These are phyloP conservation scores for Andricus curvator DNA, from an alignment of 2,888 invertebrate species.

Conservation along the genomic window DNA sequence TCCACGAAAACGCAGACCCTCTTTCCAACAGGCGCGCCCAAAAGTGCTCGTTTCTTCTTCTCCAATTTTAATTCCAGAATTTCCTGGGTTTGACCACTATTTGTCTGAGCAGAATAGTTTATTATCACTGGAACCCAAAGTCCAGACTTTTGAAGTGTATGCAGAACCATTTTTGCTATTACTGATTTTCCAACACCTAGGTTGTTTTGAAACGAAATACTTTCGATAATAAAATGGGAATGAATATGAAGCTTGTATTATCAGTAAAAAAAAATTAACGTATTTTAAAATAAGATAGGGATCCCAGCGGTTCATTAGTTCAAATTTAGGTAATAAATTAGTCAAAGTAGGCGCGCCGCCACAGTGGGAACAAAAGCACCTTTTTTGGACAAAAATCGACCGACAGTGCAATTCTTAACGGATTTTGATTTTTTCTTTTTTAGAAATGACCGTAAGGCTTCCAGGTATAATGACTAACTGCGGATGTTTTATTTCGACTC, in stretches of 20 bases:
- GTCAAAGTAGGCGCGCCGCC: too few species aligned
- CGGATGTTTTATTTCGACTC: too few species aligned
- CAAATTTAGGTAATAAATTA: too few species aligned
- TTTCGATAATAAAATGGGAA: background rate
- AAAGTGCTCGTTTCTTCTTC: conserved; percentile 87
- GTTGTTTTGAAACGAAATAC: background rate
- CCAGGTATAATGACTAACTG: too few species aligned
- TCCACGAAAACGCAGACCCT: conserved; percentile 92
- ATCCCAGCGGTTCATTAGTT: too few species aligned
- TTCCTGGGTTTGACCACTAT: conserved; percentile 90
- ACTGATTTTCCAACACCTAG: conserved; percentile 94
- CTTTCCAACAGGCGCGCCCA: conserved; percentile 92
- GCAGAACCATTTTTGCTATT: conserved; percentile 87
- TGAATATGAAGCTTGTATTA: background rate
- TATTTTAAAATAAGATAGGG: background rate
- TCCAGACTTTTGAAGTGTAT: conserved; percentile 82
- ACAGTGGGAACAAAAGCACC: too few species aligned
- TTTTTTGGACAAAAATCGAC: too few species aligned
- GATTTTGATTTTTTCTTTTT: too few species aligned
- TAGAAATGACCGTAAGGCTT: too few species aligned
- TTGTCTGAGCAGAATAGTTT: conserved; percentile 96
- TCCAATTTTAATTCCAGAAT: conserved; percentile 93
- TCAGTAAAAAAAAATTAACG: background rate
- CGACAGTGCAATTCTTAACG: too few species aligned
- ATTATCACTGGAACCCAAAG: conserved; percentile 87